A percentile compares a stretch with the other conserved stretches of the same genome.
phyloP scores from a whole-genome alignment of 92 coral and sea anemone genomes.

The Paramuricea clavata region DNA sequence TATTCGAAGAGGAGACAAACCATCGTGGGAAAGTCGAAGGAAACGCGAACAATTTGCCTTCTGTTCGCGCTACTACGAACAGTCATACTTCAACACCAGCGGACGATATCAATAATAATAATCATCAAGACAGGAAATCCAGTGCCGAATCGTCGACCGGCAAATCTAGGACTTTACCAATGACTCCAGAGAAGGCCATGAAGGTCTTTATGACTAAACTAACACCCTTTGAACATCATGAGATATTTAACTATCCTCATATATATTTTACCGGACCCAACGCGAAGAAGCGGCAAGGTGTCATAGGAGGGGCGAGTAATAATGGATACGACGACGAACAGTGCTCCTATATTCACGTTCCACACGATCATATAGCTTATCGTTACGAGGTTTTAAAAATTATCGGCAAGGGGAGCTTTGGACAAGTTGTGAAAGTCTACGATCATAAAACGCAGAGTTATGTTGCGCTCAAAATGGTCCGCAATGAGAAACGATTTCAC shows the following conservation, averaged over 20 bases:
- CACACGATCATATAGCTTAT: slow-evolving; percentile 97
- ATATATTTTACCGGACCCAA: slow-evolving; percentile 95
- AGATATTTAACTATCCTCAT: slow-evolving; percentile 96
- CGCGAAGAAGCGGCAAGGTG: slow-evolving; percentile 99
- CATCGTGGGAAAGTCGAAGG: slow-evolving; percentile 83
- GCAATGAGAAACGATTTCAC: slow-evolving; percentile 97
- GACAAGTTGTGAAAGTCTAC: slow-evolving; percentile 96
- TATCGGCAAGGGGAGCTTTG: slow-evolving; percentile 98
- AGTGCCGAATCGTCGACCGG: slow-evolving; percentile 55
- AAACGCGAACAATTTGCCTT: slow-evolving; percentile 67
- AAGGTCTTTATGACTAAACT: slow-evolving; percentile 95
- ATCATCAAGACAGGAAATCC: slow-evolving; percentile 87
- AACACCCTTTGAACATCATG: slow-evolving; percentile 95
- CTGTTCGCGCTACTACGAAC: slow-evolving; percentile 74
- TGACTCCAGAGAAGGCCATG: slow-evolving; percentile 97
- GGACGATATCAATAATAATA: slow-evolving; percentile 77
- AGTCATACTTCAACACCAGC: slow-evolving; percentile 84
- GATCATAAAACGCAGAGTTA: slow-evolving; percentile 97
- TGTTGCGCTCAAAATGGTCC: slow-evolving; percentile 98
- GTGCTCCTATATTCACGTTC: slow-evolving; percentile 98
- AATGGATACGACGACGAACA: slow-evolving; percentile 99
- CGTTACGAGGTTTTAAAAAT: slow-evolving; percentile 96
- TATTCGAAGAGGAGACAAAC: slow-evolving; percentile 98
- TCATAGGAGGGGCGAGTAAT: slow-evolving; percentile 97
- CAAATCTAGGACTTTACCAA: slow-evolving; percentile 81